Evolutionary conservation across 2,888 invertebrate species (phyloP), one percentile per base, ranked within the genome.

Genomic region (Brenthis hecate): DNA sequence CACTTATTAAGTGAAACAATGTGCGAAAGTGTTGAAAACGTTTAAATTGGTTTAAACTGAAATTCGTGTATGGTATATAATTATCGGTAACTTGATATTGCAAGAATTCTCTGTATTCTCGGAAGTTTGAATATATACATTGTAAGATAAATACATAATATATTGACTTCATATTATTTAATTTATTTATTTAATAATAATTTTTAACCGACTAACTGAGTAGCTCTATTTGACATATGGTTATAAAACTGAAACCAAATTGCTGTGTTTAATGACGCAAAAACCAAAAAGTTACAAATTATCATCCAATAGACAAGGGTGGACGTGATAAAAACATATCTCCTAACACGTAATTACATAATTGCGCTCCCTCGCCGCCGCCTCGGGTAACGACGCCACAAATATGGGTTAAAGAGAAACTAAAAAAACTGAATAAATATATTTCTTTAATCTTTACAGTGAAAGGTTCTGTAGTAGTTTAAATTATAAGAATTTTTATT

Each of bases 311-410:
- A 92, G 92, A 92, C 91, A 89, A 89, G 91, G 92, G 91, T 91
- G 88, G 91, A 92, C 90, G 91, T 91, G 92, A 91, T 92, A 92
- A 92, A 92, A 92, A 92, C 92, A 92, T 85, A 92, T 92, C 89
- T 90, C 81, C 89, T 92, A 91, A 92, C 92, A 91, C 91, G 81
- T 92, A 92, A 92, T 92, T 92, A 92, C 90, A 88, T 92, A 92
- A 92, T 92, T 91, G 92, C 81, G 90, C 84, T 84, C 86, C 89
- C 85, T 85, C 80, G 81, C 80, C 80, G 81, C 80, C 84, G 82
- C 87, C 87, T 83, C 82, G 83, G 85, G 85, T 88, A 88, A 85
- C 86, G 87, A 88, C 88, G 91, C 76, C 88, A 88, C 89, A 88
- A 91, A 91, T 91, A 85, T 89, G 85, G 89, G 87, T 85, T 86